Conservation (phyloP, 2,888 invertebrate genomes). For the Hirudinaria manillensis region DNA sequence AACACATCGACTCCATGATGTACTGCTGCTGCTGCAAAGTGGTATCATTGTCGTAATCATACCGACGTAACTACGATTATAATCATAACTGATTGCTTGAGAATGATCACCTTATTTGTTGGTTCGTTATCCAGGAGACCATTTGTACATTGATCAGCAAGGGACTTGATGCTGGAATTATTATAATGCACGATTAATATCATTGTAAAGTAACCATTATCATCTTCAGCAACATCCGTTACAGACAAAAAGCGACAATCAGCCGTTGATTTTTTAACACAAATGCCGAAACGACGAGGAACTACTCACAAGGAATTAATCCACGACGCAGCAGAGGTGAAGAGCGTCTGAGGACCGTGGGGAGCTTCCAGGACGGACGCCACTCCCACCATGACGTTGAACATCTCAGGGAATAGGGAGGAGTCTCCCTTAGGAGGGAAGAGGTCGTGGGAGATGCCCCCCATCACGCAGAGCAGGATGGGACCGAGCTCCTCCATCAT, state of each 20-base stretch:
- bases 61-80: too few species aligned
- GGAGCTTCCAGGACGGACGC: slow-evolving; percentile 64
- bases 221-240: too few species aligned
- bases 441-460: slow-evolving; percentile 67
- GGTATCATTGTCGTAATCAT: slow-evolving; percentile 4
- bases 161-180: too few species aligned
- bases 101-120: too few species aligned
- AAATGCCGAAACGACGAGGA: background rate
- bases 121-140: too few species aligned
- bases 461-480: slow-evolving; percentile 67
- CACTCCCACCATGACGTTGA: slow-evolving; percentile 72
- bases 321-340: slow-evolving; percentile 75
- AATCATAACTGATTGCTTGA: too few species aligned
- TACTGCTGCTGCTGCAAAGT: slow-evolving; percentile 46
- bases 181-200: too few species aligned
- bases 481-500: slow-evolving; percentile 60
- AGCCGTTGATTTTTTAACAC: background rate
- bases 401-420: slow-evolving; percentile 71
- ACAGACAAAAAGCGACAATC: too few species aligned
- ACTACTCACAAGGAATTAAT: slow-evolving; percentile 55
- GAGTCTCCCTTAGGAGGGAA: slow-evolving; percentile 64
- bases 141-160: too few species aligned
- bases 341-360: slow-evolving; percentile 69
- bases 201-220: too few species aligned
- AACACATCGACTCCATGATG: slow-evolving; percentile 63